Conservation (phyloP, 2,113 vertebrate species). For the Noctilio leporinus region DNA sequence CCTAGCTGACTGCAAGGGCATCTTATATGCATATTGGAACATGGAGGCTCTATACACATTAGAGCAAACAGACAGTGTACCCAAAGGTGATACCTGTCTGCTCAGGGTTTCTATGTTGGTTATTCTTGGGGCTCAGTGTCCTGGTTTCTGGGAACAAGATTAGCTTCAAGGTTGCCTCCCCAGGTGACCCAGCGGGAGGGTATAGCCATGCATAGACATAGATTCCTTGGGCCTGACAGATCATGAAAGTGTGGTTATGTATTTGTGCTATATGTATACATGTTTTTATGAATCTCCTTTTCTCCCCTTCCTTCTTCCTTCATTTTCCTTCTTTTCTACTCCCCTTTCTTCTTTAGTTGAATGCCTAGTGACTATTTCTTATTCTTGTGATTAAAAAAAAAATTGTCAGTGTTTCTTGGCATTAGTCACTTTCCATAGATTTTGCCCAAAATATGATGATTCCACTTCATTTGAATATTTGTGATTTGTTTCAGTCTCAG, state of each 20-base stretch:
- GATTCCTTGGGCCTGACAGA: too few species aligned
- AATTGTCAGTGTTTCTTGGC: background rate
- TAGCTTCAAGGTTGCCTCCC: too few species aligned
- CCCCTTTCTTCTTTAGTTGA: background rate
- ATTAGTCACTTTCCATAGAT: background rate
- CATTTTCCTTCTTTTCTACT: accelerated
- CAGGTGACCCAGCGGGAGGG: too few species aligned
- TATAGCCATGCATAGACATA: too few species aligned
- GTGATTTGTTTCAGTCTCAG: background rate
- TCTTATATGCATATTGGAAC: too few species aligned
- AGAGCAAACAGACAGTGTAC: too few species aligned
- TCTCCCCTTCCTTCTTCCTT: accelerated
- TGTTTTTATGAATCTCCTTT: background rate
- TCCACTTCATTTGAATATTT: background rate
- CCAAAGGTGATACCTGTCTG: too few species aligned
- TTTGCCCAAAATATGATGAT: background rate
- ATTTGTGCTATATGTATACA: background rate
- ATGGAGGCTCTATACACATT: too few species aligned
- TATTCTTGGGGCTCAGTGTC: too few species aligned
- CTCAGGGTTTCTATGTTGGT: too few species aligned
- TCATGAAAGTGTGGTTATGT: background rate
- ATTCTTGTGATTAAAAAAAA: background rate
- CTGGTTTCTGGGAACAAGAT: too few species aligned
- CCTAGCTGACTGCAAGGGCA: too few species aligned
- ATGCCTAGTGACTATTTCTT: background rate